Evolutionary conservation across 2,888 invertebrate genomes (phyloP), one percentile per base, ranked within the genome.

Genomic region (Halocaridina rubra): DNA sequence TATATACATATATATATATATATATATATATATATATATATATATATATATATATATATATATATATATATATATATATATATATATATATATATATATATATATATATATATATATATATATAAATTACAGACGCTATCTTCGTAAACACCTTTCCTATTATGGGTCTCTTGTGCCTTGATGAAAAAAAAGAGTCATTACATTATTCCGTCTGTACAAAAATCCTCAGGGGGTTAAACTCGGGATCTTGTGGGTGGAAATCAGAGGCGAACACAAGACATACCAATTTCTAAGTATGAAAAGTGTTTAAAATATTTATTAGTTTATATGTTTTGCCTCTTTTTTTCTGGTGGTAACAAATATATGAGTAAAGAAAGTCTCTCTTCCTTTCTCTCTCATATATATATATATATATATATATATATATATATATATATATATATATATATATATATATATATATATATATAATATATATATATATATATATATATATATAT

Each of bases 371-470:
- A n/a, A n/a, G n/a, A n/a, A n/a, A n/a, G n/a, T n/a, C n/a, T n/a
- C n/a, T n/a, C n/a, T n/a, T n/a, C n/a, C n/a, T n/a, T n/a, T n/a
- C n/a, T n/a, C n/a, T n/a, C n/a, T n/a, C 19, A 53, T 53, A 53
- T 53, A 53, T 53, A 53, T 16, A 64, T 67, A 64, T 67, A 64
- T 29, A 64, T 78, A 64, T 78, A 64, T 78, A 64, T 78, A 64
- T 78, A 64, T 78, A 64, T 78, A 64, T 78, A 64, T 78, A 64
- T 78, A 64, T 78, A 64, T 78, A 64, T 78, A 64, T 78, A 64
- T 78, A 64, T 78, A 64, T 78, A 64, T 78, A 64, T 78, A 64
- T 78, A 64, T 53, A 53, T 53, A 53, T 53, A 3, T 53, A 10
- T 3, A 53, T 53, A 53, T 53, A 53, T 53, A 53, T 53, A 4